Conservation (phyloP, 2,888 invertebrate genomes). For the Drosophila trichaetosa region DNA sequence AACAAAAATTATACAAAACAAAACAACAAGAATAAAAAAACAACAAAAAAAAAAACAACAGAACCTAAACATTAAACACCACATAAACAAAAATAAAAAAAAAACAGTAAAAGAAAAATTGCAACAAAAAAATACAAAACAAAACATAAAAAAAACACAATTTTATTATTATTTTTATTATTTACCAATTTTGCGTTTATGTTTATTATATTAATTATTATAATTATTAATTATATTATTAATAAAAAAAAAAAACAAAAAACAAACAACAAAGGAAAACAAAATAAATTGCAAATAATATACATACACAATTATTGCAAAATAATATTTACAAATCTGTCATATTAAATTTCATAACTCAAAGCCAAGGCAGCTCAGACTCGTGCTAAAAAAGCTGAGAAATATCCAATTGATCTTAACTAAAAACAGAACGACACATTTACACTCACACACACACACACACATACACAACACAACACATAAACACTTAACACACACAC, state of each 20-base stretch:
- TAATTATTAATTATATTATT: constrained; percentile 82
- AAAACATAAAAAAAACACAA: constrained; percentile 46
- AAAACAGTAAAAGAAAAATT: constrained; percentile 55
- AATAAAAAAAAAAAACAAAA: constrained; percentile 64
- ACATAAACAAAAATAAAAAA: constrained; percentile 51
- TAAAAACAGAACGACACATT: constrained; percentile 27
- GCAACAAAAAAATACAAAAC: constrained; percentile 57
- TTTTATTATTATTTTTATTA: constrained; percentile 83
- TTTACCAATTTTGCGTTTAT: constrained; percentile 83
- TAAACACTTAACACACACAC: constrained; percentile 13
- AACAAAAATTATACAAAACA: constrained; percentile 10
- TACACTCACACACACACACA: constrained; percentile 21
- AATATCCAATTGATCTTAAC: constrained; percentile 62
- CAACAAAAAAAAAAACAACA: background rate
- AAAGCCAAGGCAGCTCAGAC: constrained; percentile 44
- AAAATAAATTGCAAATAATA: constrained; percentile 56
- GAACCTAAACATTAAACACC: constrained; percentile 30
- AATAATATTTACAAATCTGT: constrained; percentile 42
- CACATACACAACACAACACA: constrained; percentile 17
- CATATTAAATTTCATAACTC: constrained; percentile 48
- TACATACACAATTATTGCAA: constrained; percentile 45
- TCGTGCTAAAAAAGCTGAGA: constrained; percentile 39
- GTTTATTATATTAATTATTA: constrained; percentile 83
- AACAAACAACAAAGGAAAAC: constrained; percentile 16
- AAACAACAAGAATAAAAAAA: constrained; percentile 11